These are phyloP conservation scores for Cheilinus undulatus DNA, from an alignment of 2,113 vertebrate genomes.

Conservation along the genomic window DNA sequence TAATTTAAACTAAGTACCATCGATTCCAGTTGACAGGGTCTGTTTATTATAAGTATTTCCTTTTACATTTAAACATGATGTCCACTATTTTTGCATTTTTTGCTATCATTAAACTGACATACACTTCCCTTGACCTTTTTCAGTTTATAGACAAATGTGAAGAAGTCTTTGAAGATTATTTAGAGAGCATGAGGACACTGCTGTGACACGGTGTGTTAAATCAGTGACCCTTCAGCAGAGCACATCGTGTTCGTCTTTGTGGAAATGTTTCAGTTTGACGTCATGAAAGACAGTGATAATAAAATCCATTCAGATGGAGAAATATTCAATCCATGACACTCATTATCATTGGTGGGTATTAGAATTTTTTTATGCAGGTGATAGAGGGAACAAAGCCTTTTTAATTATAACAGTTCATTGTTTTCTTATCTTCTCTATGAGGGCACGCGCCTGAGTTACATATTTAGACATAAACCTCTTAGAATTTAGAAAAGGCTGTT, in stretches of 20 bases:
- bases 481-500: conserved; percentile 9
- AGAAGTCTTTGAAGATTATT: not conserved
- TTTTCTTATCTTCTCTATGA: conserved; percentile 44
- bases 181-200: not conserved
- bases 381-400: conserved; percentile 35
- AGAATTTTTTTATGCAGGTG: conserved; percentile 33
- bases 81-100: too few species aligned
- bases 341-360: conserved; percentile 23
- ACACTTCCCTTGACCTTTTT: not conserved
- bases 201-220: not conserved
- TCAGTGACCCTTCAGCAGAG: not conserved
- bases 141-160: not conserved
- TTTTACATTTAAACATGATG: too few species aligned
- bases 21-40: too few species aligned
- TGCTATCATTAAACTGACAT: too few species aligned
- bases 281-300: not conserved
- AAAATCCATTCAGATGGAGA: not conserved
- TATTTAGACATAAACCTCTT: conserved; percentile 35
- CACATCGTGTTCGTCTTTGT: not conserved
- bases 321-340: conserved; percentile 12
- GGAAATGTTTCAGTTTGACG: not conserved
- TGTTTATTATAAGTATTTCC: too few species aligned
- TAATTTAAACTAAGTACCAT: too few species aligned
- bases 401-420: conserved; percentile 48
- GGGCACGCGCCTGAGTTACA: conserved; percentile 13